phyloP scores from a whole-genome alignment of 2,113 vertebrate species.

The crab-eating macaque (Macaca fascicularis) region T2T-MFA8v1.1 NC_088377.1:108884001-108884500 shows the following conservation, averaged over 20 bases:
- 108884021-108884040: not conserved
- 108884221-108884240: not conserved
- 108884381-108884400: not conserved
- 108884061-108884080: not conserved
- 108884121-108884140: not conserved
- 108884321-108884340: not conserved
- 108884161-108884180: not conserved
- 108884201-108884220: not conserved
- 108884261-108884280: not conserved
- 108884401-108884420: not conserved
- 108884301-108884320: not conserved
- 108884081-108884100: not conserved
- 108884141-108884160: not conserved
- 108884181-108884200: not conserved
- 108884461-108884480: conserved; percentile 23
- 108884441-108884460: not conserved
- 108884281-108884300: not conserved
- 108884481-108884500: not conserved
- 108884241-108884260: not conserved
- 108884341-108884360: not conserved
- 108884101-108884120: not conserved
- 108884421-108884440: not conserved
- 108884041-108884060: not conserved
- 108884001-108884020: not conserved
- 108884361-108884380: not conserved